Evolutionary conservation across 2,797 vertebrate genomes (phyloP).

Genomic region (Acanthurus tractus): DNA sequence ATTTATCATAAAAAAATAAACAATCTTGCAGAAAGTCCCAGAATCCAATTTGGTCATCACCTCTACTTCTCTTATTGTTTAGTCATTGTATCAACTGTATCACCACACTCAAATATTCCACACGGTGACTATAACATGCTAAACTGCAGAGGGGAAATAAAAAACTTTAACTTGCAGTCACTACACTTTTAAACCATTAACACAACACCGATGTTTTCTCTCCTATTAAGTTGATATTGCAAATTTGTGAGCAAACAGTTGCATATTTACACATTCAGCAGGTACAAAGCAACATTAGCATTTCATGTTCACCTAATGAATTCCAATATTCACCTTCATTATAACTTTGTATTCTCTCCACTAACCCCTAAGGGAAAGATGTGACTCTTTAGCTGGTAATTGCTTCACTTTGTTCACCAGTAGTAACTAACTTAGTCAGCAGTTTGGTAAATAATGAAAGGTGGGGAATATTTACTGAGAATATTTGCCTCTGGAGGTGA

Average conservation of each 20-base stretch:
- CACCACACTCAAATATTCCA: neutral
- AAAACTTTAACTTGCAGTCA: neutral
- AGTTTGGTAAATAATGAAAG: neutral
- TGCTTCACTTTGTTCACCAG: too few species aligned
- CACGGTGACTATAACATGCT: too few species aligned
- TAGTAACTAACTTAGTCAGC: neutral
- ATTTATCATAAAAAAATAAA: neutral
- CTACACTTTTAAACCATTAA: neutral
- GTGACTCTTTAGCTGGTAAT: neutral
- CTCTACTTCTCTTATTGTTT: neutral
- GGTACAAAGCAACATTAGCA: neutral
- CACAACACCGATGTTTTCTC: neutral
- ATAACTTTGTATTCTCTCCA: neutral
- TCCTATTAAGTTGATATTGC: neutral
- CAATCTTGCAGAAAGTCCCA: neutral
- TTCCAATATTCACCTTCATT: neutral
- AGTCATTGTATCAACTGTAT: neutral
- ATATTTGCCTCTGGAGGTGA: neutral
- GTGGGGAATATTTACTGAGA: too few species aligned
- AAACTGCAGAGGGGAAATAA: neutral
- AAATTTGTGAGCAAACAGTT: neutral
- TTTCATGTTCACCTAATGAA: neutral
- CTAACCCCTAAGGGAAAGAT: constrained; percentile 1
- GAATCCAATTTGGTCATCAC: neutral
- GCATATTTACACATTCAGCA: neutral